Conservation (phyloP, 1,140 invertebrate species). For the Brachionus asplanchnoidis region DNA sequence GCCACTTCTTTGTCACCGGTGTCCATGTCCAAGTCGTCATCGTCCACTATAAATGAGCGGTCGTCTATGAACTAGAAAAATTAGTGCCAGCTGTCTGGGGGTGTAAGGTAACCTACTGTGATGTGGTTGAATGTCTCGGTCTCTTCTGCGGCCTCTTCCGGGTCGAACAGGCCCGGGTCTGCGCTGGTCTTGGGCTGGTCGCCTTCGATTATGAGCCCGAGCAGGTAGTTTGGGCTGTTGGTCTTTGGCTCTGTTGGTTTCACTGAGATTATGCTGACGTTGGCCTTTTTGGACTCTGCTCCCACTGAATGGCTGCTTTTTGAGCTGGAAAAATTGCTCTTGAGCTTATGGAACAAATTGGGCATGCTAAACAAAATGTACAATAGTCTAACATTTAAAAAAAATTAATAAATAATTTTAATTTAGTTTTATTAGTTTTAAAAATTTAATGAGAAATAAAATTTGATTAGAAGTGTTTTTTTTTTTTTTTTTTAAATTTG, state of each 20-base stretch:
- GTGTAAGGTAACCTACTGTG: background rate
- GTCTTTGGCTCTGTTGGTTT: background rate
- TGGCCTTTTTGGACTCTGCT: background rate
- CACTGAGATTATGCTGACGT: background rate
- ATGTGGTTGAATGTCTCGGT: background rate
- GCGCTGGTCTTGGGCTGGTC: background rate
- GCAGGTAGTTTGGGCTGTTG: background rate
- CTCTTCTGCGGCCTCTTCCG: background rate
- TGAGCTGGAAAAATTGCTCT: background rate
- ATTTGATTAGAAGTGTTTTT: background rate
- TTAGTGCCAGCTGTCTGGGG: background rate
- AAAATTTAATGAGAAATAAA: background rate
- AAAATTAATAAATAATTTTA: background rate
- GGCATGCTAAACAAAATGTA: background rate
- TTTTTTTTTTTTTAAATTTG: background rate
- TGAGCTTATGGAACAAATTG: background rate
- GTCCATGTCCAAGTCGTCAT: background rate
- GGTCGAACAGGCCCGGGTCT: background rate
- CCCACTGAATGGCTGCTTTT: background rate
- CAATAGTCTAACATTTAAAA: background rate
- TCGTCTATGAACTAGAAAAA: conserved; percentile 32
- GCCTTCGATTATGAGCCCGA: background rate
- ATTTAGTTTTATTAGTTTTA: background rate
- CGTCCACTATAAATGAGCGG: conserved; percentile 22
- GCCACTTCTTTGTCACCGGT: background rate